Evolutionary conservation across 2,888 invertebrate species (phyloP).

Genomic region (Xylota sylvarum): DNA sequence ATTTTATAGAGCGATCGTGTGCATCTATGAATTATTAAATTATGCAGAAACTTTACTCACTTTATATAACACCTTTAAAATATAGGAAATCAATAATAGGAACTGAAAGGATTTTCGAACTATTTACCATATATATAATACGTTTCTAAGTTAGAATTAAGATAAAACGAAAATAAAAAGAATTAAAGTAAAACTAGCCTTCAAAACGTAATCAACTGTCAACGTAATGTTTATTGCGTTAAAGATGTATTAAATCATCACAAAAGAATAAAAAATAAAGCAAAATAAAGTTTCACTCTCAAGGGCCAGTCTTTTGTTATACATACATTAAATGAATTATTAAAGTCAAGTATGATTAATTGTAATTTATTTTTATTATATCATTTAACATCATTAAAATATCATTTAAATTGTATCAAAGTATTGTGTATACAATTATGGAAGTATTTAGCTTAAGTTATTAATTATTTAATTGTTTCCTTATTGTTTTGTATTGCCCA

Average conservation of each 20-base stretch:
- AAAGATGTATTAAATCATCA: neutral
- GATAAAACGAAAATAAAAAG: too few species aligned
- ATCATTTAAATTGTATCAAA: conserved; percentile 27
- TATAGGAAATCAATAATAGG: too few species aligned
- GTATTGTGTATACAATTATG: neutral
- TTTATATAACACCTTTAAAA: too few species aligned
- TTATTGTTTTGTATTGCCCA: neutral
- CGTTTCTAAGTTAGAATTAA: too few species aligned
- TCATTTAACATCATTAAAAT: conserved; percentile 8
- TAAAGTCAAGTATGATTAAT: conserved; percentile 11
- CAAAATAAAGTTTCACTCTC: neutral
- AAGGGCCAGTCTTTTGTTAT: neutral
- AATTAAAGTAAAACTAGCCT: neutral
- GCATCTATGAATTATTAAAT: too few species aligned
- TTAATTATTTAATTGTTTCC: neutral
- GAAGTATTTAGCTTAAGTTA: neutral
- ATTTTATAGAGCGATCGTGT: neutral
- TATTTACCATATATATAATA: too few species aligned
- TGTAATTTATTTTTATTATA: neutral
- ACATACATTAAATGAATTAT: neutral
- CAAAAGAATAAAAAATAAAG: neutral
- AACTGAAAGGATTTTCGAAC: too few species aligned
- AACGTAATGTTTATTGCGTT: neutral
- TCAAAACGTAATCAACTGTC: neutral
- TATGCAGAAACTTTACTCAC: too few species aligned